Evolutionary conservation across 2,797 vertebrate genomes (phyloP).

Genomic region (Psittacula echo): DNA sequence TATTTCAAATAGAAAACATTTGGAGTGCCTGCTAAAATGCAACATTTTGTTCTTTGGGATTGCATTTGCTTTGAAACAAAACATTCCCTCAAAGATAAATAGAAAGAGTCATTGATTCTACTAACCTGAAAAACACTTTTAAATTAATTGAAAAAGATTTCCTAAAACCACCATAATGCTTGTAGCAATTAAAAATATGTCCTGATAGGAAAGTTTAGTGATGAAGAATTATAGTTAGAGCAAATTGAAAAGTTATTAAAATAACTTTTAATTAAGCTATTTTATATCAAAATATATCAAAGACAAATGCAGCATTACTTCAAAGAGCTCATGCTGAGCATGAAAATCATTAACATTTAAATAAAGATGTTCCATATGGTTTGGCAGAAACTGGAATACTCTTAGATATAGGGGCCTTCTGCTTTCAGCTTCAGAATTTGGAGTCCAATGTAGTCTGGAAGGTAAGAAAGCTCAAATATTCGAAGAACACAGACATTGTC

Average conservation of each 20-base stretch:
- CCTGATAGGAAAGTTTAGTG: slow-evolving; percentile 25
- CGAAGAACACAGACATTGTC: background rate
- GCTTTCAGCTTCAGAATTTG: background rate
- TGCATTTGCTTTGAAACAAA: slow-evolving; percentile 50
- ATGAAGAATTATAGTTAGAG: background rate
- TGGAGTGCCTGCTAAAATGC: background rate
- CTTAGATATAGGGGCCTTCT: background rate
- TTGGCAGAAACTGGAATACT: background rate
- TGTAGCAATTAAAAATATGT: slow-evolving; percentile 15
- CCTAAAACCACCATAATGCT: background rate
- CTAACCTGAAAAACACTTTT: background rate
- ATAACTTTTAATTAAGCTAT: slow-evolving; percentile 51
- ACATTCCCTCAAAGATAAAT: slow-evolving; percentile 33
- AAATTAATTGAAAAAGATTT: slow-evolving; percentile 38
- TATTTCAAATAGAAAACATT: slow-evolving; percentile 19
- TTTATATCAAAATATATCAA: slow-evolving; percentile 42
- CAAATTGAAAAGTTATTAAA: background rate
- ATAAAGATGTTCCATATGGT: slow-evolving; percentile 10
- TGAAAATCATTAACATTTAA: slow-evolving; percentile 26
- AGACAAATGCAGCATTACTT: slow-evolving; percentile 36
- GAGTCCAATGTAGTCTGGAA: background rate
- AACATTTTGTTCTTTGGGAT: slow-evolving; percentile 20
- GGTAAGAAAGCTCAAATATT: background rate
- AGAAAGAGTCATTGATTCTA: slow-evolving; percentile 4
- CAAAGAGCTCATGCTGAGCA: slow-evolving; percentile 29